phyloP scores from a whole-genome alignment of 2,797 vertebrate species.

The Characodon lateralis region DNA sequence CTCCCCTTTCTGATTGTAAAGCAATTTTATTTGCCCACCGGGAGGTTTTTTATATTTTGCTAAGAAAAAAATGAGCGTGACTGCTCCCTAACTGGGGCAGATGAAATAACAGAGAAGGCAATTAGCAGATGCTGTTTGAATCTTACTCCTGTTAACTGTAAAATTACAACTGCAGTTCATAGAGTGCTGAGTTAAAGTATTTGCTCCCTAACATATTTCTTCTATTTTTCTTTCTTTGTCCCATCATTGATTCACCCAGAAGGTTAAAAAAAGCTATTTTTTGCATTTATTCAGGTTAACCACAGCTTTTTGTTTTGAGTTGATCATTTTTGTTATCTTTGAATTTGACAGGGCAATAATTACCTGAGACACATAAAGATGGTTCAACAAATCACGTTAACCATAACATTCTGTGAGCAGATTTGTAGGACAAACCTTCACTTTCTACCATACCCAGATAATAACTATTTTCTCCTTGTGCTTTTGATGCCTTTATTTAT shows the following conservation, averaged over 20 bases:
- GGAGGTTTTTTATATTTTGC: slow-evolving; percentile 27
- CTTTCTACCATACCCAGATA: too few relatives aligned
- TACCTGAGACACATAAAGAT: too few relatives aligned
- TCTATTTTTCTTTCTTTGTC: background rate
- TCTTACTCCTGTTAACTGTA: slow-evolving; percentile 24
- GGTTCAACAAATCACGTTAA: too few relatives aligned
- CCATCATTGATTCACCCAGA: background rate
- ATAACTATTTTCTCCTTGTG: too few relatives aligned
- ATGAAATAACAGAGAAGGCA: slow-evolving; percentile 48
- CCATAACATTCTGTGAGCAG: too few relatives aligned
- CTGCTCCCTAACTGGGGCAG: slow-evolving; percentile 44
- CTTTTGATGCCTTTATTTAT: too few relatives aligned
- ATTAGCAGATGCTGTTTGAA: slow-evolving; percentile 44
- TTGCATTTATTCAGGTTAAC: too few relatives aligned
- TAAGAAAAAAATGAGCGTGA: slow-evolving; percentile 28
- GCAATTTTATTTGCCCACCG: slow-evolving; percentile 46
- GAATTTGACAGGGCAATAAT: too few relatives aligned
- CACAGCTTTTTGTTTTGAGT: too few relatives aligned
- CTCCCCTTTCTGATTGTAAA: slow-evolving; percentile 40
- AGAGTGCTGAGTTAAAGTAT: background rate
- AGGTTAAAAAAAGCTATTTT: too few relatives aligned
- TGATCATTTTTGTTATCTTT: too few relatives aligned
- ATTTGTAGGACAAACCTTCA: too few relatives aligned
- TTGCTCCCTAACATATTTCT: background rate
- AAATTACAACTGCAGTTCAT: slow-evolving; percentile 4